These are phyloP conservation scores for Menura novaehollandiae DNA, from an alignment of 2,113 vertebrate genomes.

Conservation along the genomic window DNA sequence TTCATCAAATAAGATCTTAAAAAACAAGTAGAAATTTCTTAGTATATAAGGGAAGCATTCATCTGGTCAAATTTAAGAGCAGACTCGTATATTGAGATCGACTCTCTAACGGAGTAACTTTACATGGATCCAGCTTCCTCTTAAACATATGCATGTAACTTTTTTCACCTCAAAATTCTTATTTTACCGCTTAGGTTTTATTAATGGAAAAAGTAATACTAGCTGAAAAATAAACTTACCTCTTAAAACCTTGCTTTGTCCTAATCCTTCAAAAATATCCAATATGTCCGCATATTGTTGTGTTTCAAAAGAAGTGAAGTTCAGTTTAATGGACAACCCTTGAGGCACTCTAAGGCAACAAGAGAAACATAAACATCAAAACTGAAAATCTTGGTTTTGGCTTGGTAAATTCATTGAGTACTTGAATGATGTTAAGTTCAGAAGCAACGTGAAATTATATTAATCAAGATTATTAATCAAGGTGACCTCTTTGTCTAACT, in stretches of 20 bases:
- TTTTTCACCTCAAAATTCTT: not conserved
- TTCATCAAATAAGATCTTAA: not conserved
- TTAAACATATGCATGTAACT: accelerated
- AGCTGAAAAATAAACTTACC: conserved; percentile 61
- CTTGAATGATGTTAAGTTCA: not conserved
- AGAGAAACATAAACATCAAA: not conserved
- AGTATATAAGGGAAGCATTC: not conserved
- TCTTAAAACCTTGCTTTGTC: conserved; percentile 72
- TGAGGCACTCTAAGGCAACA: conserved; percentile 63
- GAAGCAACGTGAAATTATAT: not conserved
- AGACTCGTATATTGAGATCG: not conserved
- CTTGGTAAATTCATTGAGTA: not conserved
- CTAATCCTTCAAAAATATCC: conserved; percentile 75
- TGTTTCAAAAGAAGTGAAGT: conserved; percentile 66
- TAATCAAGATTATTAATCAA: not conserved
- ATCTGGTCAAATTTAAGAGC: not conserved
- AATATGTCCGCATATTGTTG: conserved; percentile 47
- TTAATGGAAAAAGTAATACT: not conserved
- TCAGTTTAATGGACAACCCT: conserved; percentile 71
- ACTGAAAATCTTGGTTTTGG: not conserved
- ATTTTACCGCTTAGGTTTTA: not conserved
- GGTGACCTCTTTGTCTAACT: not conserved
- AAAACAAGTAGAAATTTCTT: not conserved
- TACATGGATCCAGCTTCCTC: not conserved
- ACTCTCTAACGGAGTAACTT: not conserved